phyloP scores from a whole-genome alignment of 2,888 invertebrate species.

The Petrophora chlorosata region DNA sequence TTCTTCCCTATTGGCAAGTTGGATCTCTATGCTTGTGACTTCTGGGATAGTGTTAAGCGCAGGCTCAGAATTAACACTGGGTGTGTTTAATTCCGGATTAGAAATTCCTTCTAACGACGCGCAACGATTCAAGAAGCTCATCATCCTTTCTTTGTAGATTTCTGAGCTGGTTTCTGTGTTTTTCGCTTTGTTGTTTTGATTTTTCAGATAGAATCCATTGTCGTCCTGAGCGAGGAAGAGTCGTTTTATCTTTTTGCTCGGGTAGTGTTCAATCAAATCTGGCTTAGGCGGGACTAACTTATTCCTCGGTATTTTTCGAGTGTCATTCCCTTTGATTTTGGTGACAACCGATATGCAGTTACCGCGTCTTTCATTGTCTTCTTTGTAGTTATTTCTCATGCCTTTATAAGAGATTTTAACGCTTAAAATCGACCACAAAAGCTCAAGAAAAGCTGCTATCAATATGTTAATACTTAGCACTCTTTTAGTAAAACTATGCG shows the following conservation, averaged over 20 bases:
- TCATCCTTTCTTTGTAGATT: constrained; percentile 75
- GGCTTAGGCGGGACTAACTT: constrained; percentile 75
- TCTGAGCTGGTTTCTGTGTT: constrained; percentile 75
- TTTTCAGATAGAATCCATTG: constrained; percentile 71
- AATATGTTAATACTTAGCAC: constrained; percentile 84
- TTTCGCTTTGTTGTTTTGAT: constrained; percentile 73
- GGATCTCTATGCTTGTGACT: constrained; percentile 41
- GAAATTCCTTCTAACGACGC: constrained; percentile 66
- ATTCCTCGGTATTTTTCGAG: constrained; percentile 65
- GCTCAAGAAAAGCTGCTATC: constrained; percentile 82
- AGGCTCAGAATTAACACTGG: constrained; percentile 64
- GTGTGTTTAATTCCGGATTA: constrained; percentile 59
- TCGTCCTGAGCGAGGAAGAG: constrained; percentile 76
- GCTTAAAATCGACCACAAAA: constrained; percentile 85
- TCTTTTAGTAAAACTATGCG: constrained; percentile 66
- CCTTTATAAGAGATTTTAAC: constrained; percentile 84
- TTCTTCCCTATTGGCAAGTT: constrained; percentile 38
- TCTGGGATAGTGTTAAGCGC: constrained; percentile 65
- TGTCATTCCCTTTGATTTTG: constrained; percentile 81
- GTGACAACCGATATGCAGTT: constrained; percentile 82
- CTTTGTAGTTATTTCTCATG: constrained; percentile 84
- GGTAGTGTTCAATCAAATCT: constrained; percentile 81
- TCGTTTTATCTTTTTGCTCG: constrained; percentile 79
- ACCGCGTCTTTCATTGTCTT: constrained; percentile 73
- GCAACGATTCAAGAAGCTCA: constrained; percentile 72